Evolutionary conservation across 2,797 vertebrate species (phyloP).

Genomic region (Enteromius trimaculatus): DNA sequence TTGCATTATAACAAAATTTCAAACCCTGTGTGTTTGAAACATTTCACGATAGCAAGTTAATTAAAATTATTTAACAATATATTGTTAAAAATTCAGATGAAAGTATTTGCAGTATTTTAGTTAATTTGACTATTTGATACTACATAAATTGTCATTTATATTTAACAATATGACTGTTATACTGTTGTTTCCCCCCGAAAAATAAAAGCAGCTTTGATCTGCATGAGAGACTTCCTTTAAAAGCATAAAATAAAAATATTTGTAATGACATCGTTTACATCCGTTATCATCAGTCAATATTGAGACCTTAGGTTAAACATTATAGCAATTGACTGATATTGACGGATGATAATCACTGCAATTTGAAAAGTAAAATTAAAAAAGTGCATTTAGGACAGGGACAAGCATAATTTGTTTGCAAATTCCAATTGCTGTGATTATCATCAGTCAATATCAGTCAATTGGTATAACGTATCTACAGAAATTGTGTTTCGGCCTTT

Average conservation of each 20-base stretch:
- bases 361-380: neutral
- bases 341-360: too few relatives aligned
- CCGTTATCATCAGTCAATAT: neutral
- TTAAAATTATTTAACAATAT: neutral
- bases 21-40: neutral
- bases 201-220: neutral
- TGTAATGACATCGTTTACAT: neutral
- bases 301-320: neutral
- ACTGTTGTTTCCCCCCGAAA: neutral
- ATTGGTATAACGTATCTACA: too few relatives aligned
- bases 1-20: conserved; percentile 2
- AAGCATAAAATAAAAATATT: neutral
- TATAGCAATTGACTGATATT: neutral
- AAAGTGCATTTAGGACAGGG: neutral
- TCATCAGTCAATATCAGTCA: too few relatives aligned
- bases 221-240: neutral
- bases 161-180: neutral
- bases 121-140: neutral
- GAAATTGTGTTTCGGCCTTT: neutral
- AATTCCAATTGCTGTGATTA: neutral
- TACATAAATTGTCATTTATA: neutral
- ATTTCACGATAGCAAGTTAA: neutral
- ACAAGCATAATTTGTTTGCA: neutral
- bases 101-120: neutral
- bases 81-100: neutral